These are phyloP conservation scores for Caenorhabditis briggsae DNA, from an alignment of 1,140 invertebrate genomes.

Conservation along the genomic window DNA sequence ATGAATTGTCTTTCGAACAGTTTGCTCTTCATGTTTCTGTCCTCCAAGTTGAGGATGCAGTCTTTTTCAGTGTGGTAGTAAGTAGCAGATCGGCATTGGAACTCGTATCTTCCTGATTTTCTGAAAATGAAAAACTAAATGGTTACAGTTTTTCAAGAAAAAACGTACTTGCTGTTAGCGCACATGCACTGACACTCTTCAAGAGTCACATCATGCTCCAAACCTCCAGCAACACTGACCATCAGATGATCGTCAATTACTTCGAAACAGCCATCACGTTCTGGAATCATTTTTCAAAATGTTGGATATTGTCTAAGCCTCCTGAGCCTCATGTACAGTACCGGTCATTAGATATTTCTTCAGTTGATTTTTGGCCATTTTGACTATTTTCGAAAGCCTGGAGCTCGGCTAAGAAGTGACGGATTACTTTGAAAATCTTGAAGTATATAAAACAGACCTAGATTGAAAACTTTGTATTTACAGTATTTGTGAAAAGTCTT, in stretches of 20 bases:
- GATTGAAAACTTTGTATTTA: too few relatives aligned
- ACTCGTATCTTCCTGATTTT: constrained; percentile 71
- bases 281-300: too few relatives aligned
- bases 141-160: background rate
- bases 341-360: too few relatives aligned
- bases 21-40: constrained; percentile 69
- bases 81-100: constrained; percentile 76
- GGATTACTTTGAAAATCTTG: too few relatives aligned
- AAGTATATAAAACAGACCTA: too few relatives aligned
- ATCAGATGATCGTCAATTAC: constrained; percentile 71
- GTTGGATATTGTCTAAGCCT: too few relatives aligned
- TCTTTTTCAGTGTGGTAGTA: constrained; percentile 75
- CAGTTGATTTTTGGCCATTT: too few relatives aligned
- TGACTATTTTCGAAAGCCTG: too few relatives aligned
- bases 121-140: constrained; percentile 6
- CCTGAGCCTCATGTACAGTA: too few relatives aligned
- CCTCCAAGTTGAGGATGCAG: constrained; percentile 76
- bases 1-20: constrained; percentile 64
- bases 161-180: constrained; percentile 74
- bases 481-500: too few relatives aligned
- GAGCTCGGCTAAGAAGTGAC: too few relatives aligned
- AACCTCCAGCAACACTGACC: constrained; percentile 71
- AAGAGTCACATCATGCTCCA: constrained; percentile 73
- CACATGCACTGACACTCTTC: constrained; percentile 75
- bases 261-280: constrained; percentile 69